phyloP scores from a whole-genome alignment of 1,140 invertebrate species.

The Caerostris extrusa region DNA sequence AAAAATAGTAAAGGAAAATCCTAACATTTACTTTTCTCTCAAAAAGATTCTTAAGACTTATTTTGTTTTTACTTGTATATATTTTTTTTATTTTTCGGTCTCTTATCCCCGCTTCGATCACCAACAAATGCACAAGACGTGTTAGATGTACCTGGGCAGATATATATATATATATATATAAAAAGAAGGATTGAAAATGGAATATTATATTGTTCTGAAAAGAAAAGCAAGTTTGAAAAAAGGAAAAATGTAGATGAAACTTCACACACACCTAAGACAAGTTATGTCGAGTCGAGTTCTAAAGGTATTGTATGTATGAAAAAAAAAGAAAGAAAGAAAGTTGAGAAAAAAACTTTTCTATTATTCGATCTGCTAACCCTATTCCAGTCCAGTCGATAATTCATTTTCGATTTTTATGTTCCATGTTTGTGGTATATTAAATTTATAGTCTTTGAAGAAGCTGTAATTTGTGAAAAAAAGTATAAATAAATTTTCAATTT shows the following conservation, averaged over 20 bases:
- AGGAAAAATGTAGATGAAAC: constrained; percentile 29
- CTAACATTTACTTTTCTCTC: constrained; percentile 31
- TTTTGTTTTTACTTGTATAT: neutral
- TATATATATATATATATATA: neutral
- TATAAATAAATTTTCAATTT: too few species aligned
- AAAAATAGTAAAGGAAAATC: neutral
- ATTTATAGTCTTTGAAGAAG: neutral
- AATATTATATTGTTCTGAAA: constrained; percentile 52
- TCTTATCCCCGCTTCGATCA: neutral
- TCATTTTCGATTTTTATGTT: constrained; percentile 30
- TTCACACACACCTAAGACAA: constrained; percentile 15
- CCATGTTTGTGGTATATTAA: neutral
- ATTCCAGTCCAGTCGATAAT: constrained; percentile 34
- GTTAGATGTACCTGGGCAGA: constrained; percentile 34
- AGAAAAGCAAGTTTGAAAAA: neutral
- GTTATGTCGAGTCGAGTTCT: neutral
- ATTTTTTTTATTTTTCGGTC: neutral
- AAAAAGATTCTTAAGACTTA: constrained; percentile 46
- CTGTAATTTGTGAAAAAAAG: neutral
- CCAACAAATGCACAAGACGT: constrained; percentile 41
- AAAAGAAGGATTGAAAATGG: constrained; percentile 57
- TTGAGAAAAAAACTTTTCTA: neutral
- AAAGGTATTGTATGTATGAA: neutral
- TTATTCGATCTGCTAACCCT: constrained; percentile 40
- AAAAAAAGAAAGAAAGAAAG: neutral